Evolutionary conservation across 2,113 vertebrate genomes (phyloP), one percentile per base, ranked within the genome.

Genomic region (Festucalex cinctus): DNA sequence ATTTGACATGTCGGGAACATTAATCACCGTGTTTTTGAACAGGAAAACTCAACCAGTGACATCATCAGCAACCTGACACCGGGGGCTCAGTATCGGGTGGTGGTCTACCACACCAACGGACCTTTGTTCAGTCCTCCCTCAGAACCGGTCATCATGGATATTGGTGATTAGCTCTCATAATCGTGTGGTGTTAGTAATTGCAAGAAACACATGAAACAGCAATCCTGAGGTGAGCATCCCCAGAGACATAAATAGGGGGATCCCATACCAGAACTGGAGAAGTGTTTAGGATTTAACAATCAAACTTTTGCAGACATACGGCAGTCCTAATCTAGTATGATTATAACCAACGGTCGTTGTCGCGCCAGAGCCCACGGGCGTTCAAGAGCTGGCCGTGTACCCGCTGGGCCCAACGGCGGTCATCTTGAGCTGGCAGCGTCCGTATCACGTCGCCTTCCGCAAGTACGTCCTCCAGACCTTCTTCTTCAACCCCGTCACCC

Each of bases 381-480:
- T 99, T 60, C 92, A 90, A 20, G 94, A 99, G 72, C 86, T 99
- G 75, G 88, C 92, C 0, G 93, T 98, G 9, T 97, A 95, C 76
- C 93, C 96, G 0, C 84, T 98, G 87, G 93, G 94, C n/a, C 97
- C 96, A 0, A 95, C 94, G 0, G 93, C 93, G 0, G 93, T 95
- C 49, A 91, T 99, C 65, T 88, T 99, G 79, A 97, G 94, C 87
- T 99, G 97, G 97, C 94, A 92, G 83, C 92, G 97, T 58, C 94
- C 95, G 19, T 95, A 93, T 58, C 89, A 94, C 9, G 95, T 96
- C 3, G 91, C 95, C 39, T 99, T 98, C 91, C 92, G 94, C 75
- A 99, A 98, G 79, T 99, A 98, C 0, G 87, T 98, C 9, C 93
- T 98, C 35, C 95, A 99, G 88, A 97, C 95, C 79, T 98, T 96